A percentile compares a stretch with the other conserved stretches of the same genome.
phyloP scores from a whole-genome alignment of 2,113 vertebrate species.

The Elgaria multicarinata region DNA sequence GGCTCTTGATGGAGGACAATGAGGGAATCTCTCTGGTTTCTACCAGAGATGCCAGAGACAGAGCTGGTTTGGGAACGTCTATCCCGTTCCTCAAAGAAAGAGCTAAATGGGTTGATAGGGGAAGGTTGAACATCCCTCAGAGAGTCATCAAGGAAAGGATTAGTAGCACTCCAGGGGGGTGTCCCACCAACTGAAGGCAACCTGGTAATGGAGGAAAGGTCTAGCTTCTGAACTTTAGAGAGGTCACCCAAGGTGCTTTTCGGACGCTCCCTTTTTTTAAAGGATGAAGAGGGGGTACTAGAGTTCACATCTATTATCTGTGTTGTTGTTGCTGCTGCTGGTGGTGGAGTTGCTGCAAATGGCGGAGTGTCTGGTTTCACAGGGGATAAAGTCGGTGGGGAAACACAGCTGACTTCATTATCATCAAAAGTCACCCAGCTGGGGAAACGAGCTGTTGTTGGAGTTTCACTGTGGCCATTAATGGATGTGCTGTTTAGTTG shows the following conservation, averaged over 20 bases:
- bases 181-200: constrained; percentile 71
- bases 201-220: constrained; percentile 76
- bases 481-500: constrained; percentile 70
- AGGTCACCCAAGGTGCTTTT: constrained; percentile 81
- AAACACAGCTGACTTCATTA: constrained; percentile 73
- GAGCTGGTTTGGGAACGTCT: constrained; percentile 74
- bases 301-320: constrained; percentile 64
- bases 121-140: constrained; percentile 86
- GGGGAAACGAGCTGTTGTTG: constrained; percentile 79
- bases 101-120: constrained; percentile 89
- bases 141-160: constrained; percentile 87
- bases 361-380: constrained; percentile 66
- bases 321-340: constrained; percentile 30
- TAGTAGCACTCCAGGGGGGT: constrained; percentile 84
- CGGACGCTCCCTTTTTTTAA: constrained; percentile 81
- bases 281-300: constrained; percentile 65
- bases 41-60: constrained; percentile 62
- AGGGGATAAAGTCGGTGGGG: constrained; percentile 66
- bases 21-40: constrained; percentile 80
- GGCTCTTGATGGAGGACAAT: constrained; percentile 75
- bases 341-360: background rate
- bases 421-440: constrained; percentile 94
- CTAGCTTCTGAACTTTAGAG: constrained; percentile 79
- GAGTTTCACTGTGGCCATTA: constrained; percentile 75
- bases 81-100: constrained; percentile 84